A percentile compares a stretch with the other conserved stretches of the same genome.
Conservation (phyloP, 2,113 vertebrate genomes). For the Brachirus orientalis region DNA sequence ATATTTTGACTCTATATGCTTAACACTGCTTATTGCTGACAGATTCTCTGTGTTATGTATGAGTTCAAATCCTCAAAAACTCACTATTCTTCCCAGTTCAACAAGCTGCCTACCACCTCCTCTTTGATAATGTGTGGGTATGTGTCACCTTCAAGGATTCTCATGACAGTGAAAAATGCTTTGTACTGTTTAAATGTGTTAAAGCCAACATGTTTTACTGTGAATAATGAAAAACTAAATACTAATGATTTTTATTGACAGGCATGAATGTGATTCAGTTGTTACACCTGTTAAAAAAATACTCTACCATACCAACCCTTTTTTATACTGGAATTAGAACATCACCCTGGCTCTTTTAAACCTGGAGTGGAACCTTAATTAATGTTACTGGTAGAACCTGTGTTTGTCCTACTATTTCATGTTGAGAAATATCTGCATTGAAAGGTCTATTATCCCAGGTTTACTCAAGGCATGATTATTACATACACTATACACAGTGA, state of each 20-base stretch:
- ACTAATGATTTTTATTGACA: background rate
- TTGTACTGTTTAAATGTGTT: conserved; percentile 21
- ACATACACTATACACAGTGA: too few relatives aligned
- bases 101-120: conserved; percentile 34
- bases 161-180: conserved; percentile 27
- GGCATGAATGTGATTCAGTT: background rate
- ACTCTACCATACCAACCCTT: too few relatives aligned
- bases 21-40: background rate
- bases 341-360: too few relatives aligned
- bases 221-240: background rate
- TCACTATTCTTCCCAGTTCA: conserved; percentile 8
- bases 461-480: too few relatives aligned
- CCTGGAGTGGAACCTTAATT: too few relatives aligned
- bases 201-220: conserved; percentile 12
- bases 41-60: conserved; percentile 3
- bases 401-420: too few relatives aligned
- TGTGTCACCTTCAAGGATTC: conserved; percentile 26
- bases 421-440: too few relatives aligned
- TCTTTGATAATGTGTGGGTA: conserved; percentile 36
- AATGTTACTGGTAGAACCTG: too few relatives aligned
- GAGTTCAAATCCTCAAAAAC: conserved; percentile 14
- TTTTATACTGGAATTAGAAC: too few relatives aligned
- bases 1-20: conserved; percentile 9
- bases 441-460: too few relatives aligned
- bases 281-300: background rate